Percentiles rank a stretch among this genome's conserved stretches.
These are phyloP conservation scores for Actinia equina DNA, from an alignment of 64 coral and sea anemone species.

Conservation along the genomic window DNA sequence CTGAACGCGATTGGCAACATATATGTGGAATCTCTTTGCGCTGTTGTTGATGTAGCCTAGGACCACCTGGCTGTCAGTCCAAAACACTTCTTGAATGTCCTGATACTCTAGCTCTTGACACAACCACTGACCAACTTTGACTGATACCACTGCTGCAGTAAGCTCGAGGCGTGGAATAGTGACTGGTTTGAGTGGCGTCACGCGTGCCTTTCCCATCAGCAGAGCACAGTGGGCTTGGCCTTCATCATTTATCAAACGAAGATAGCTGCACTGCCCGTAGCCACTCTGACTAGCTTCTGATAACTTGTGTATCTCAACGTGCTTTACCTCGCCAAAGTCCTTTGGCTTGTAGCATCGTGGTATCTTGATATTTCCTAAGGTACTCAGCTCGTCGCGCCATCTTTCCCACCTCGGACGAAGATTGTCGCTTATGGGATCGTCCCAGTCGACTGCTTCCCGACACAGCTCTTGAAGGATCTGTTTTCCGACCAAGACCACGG, in stretches of 20 bases:
- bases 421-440: background rate
- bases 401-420: background rate
- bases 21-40: constrained; percentile 3
- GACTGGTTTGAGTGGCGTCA: background rate
- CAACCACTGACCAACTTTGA: background rate
- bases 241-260: background rate
- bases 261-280: background rate
- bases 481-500: too few species aligned
- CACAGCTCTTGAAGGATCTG: constrained; percentile 8
- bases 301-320: background rate
- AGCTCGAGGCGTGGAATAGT: background rate
- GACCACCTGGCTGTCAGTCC: background rate
- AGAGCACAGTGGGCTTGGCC: background rate
- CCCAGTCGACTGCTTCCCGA: background rate
- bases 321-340: background rate
- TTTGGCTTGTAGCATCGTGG: background rate
- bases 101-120: background rate
- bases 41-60: constrained; percentile 8
- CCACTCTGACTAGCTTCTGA: constrained; percentile 2
- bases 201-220: background rate
- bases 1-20: constrained; percentile 2
- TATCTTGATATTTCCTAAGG: background rate
- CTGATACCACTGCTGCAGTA: constrained; percentile 12
- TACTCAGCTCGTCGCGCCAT: background rate
- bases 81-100: background rate